Evolutionary conservation across 2,797 vertebrate genomes (phyloP).

Genomic region (Chromobotia macracanthus): DNA sequence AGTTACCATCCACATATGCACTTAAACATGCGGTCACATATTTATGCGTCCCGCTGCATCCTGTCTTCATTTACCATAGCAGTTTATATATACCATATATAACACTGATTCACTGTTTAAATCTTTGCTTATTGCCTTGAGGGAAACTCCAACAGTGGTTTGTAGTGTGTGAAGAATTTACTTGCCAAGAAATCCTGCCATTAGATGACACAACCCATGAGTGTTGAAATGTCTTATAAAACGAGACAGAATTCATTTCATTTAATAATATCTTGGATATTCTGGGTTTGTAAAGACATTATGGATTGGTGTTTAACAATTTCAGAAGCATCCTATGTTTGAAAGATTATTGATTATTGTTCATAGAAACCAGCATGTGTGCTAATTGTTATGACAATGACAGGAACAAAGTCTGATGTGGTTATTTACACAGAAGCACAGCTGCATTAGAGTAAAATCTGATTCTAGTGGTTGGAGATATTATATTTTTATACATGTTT

Average conservation of each 20-base stretch:
- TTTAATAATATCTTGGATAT: background rate
- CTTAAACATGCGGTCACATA: too few relatives aligned
- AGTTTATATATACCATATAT: too few relatives aligned
- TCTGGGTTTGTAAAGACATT: conserved; percentile 5
- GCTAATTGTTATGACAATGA: background rate
- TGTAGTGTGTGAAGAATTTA: conserved; percentile 13
- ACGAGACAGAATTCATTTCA: background rate
- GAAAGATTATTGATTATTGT: background rate
- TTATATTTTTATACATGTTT: too few relatives aligned
- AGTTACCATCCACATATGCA: too few relatives aligned
- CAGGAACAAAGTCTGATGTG: background rate
- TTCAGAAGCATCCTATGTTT: background rate
- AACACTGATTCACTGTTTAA: background rate
- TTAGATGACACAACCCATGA: background rate
- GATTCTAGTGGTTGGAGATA: background rate
- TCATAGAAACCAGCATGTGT: background rate
- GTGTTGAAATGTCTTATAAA: background rate
- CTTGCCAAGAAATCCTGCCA: background rate
- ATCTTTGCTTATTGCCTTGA: background rate
- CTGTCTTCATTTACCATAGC: too few relatives aligned
- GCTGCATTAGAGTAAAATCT: background rate
- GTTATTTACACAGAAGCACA: background rate
- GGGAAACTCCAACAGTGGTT: background rate
- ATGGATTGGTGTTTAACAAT: background rate
- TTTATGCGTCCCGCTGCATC: too few relatives aligned